A percentile compares a stretch with the other conserved stretches of the same genome.
Conservation (phyloP, 1,140 invertebrate species). For the Steinernema feltiae region DNA sequence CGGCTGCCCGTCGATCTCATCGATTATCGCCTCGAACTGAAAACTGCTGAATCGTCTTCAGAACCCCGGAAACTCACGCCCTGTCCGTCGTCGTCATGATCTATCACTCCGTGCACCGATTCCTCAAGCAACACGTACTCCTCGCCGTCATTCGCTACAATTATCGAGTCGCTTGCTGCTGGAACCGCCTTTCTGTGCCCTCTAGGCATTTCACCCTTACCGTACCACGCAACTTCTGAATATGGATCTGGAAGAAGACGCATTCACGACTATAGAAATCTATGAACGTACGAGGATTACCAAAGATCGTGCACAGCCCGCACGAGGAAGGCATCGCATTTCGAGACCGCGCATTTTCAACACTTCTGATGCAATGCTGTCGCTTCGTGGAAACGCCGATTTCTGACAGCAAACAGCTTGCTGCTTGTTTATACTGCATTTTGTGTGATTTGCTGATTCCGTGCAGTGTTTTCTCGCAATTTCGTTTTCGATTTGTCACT, state of each 20-base stretch:
- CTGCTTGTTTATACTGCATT: background rate
- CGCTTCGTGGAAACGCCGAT: too few species aligned
- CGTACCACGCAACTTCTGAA: background rate
- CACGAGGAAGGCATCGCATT: too few species aligned
- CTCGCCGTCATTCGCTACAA: background rate
- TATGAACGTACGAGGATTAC: too few species aligned
- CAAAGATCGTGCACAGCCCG: too few species aligned
- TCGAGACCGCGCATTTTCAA: background rate
- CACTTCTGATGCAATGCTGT: background rate
- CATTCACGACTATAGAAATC: background rate
- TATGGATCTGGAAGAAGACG: background rate
- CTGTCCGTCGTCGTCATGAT: background rate
- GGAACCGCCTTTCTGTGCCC: background rate
- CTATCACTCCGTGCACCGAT: background rate
- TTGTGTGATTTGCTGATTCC: too few species aligned
- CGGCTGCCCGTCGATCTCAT: background rate
- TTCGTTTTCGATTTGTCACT: too few species aligned
- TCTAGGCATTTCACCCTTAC: background rate
- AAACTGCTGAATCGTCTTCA: background rate
- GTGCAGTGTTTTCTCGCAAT: too few species aligned
- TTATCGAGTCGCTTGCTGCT: background rate
- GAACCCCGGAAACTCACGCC: background rate
- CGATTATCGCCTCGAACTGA: background rate
- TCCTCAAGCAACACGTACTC: constrained; percentile 7
- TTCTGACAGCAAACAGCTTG: too few species aligned